phyloP scores from a whole-genome alignment of 2,888 invertebrate genomes.

The Tolmerus cingulatus region DNA sequence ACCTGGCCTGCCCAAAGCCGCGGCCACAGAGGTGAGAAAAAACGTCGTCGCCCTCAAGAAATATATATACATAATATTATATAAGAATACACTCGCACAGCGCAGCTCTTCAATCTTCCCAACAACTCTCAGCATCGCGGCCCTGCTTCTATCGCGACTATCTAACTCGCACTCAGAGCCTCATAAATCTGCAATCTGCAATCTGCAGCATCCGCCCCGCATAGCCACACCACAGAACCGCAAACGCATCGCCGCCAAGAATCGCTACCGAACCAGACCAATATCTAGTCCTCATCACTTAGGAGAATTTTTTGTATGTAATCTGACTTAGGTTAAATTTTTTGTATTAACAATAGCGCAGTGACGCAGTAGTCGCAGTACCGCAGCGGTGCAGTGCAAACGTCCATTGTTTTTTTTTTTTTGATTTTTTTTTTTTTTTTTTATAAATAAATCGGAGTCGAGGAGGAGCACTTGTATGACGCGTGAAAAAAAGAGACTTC shows the following conservation, averaged over 20 bases:
- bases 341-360: slow-evolving; percentile 29
- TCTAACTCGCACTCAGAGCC: neutral
- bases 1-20: neutral
- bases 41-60: neutral
- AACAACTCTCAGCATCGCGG: neutral
- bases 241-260: neutral
- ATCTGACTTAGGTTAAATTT: slow-evolving; percentile 30
- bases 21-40: neutral
- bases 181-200: too few species aligned
- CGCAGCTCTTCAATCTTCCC: neutral
- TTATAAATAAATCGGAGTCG: neutral
- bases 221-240: neutral
- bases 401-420: slow-evolving; percentile 11
- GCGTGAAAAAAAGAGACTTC: slow-evolving; percentile 10
- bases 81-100: neutral
- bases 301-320: slow-evolving; percentile 28
- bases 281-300: slow-evolving; percentile 36
- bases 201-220: neutral
- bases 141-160: neutral
- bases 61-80: neutral
- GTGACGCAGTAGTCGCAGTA: neutral
- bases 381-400: slow-evolving; percentile 16
- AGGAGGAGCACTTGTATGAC: neutral
- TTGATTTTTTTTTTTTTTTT: neutral
- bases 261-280: slow-evolving; percentile 20